A percentile compares a stretch with the other conserved stretches of the same genome.
Evolutionary conservation across 2,113 vertebrate genomes (phyloP).

Genomic region (Xiphophorus maculatus): DNA sequence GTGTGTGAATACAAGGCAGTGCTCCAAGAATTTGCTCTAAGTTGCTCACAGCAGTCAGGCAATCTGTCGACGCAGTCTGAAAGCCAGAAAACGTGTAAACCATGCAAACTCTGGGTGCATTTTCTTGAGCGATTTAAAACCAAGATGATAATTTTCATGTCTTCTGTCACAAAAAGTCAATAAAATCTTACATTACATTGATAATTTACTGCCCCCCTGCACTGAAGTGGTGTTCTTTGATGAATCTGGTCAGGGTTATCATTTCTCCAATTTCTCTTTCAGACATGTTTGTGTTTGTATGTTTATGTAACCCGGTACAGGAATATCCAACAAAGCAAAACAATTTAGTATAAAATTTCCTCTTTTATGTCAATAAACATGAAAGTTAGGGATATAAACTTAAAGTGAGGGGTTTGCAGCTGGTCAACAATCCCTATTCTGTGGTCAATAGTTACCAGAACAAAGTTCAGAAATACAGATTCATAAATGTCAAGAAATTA

Average conservation of each 20-base stretch:
- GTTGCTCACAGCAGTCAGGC: conserved; percentile 27
- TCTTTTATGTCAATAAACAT: conserved; percentile 14
- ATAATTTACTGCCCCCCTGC: conserved; percentile 15
- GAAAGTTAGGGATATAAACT: conserved; percentile 17
- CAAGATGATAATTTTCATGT: conserved; percentile 38
- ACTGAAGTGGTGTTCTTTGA: conserved; percentile 34
- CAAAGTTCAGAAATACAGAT: too few relatives aligned
- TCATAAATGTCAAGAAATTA: too few relatives aligned
- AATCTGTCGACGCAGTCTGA: conserved; percentile 19
- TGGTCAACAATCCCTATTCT: too few relatives aligned
- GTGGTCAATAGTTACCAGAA: too few relatives aligned
- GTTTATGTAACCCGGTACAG: neutral
- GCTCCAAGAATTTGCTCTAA: conserved; percentile 38
- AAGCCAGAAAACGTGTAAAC: conserved; percentile 51
- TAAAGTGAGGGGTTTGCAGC: neutral
- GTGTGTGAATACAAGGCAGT: conserved; percentile 8
- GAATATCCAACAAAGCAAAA: conserved; percentile 4
- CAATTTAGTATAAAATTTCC: conserved; percentile 14
- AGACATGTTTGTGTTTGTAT: neutral
- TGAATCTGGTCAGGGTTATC: conserved; percentile 13
- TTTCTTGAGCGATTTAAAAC: conserved; percentile 33
- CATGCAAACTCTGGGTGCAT: conserved; percentile 32
- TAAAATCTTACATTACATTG: conserved; percentile 32
- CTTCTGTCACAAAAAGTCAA: conserved; percentile 54
- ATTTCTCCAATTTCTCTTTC: neutral